Conservation (phyloP, 1,140 invertebrate species). For the Pseudomyrmex concolor region DNA sequence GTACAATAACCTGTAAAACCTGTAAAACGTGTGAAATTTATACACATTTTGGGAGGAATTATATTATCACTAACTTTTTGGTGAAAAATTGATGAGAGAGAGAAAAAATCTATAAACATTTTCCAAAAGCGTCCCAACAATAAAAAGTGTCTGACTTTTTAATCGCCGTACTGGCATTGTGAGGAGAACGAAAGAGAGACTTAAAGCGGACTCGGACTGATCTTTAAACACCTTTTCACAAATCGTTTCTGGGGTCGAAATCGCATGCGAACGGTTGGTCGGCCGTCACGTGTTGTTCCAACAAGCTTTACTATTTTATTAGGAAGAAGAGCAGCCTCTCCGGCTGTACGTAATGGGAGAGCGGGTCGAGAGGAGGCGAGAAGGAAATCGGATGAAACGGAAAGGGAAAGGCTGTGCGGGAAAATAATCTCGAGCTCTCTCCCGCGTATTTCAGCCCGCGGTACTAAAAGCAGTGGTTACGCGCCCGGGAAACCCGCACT, state of each 20-base stretch:
- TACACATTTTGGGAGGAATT: not conserved
- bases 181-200: constrained; percentile 10
- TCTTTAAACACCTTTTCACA: constrained; percentile 33
- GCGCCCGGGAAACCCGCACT: constrained; percentile 71
- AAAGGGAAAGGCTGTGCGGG: not conserved
- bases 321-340: not conserved
- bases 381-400: constrained; percentile 29
- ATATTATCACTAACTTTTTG: not conserved
- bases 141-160: constrained; percentile 23
- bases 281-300: constrained; percentile 24
- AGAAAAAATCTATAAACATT: not conserved
- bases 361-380: not conserved
- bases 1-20: no score
- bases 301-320: constrained; percentile 50
- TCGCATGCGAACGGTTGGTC: constrained; percentile 29
- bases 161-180: not conserved
- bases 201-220: constrained; percentile 8
- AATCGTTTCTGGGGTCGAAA: constrained; percentile 16
- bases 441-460: constrained; percentile 63
- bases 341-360: not conserved
- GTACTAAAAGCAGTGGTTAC: constrained; percentile 74
- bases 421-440: constrained; percentile 17
- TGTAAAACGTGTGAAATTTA: no score
- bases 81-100: not conserved
- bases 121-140: not conserved